Evolutionary conservation across 2,888 invertebrate genomes (phyloP), one percentile per base, ranked within the genome.

Genomic region (Scrobipalpa atriplicella): DNA sequence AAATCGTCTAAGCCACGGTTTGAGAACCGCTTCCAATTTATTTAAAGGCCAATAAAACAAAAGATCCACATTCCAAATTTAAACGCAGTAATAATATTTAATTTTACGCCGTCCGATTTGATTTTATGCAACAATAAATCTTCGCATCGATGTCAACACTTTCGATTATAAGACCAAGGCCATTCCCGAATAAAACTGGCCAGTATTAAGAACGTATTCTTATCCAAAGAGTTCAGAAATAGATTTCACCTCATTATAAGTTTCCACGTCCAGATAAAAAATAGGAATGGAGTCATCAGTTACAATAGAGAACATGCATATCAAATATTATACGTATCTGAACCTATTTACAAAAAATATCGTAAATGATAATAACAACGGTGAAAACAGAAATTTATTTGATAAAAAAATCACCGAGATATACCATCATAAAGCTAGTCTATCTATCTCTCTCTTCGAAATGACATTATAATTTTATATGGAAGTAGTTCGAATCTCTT

Each of bases 81-180:
- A 83, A 84, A 84, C 80, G 78, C 77, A 80, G 78, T 78, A 81
- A 81, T 83, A 82, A 84, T 86, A 85, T 87, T 86, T 86, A 82
- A 85, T 87, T 87, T 86, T 83, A 84, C 84, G 80, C 81, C 81
- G 79, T 82, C 83, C 82, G 81, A 79, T 84, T 81, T 79, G 80
- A 82, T 66, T 68, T 82, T 82, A 82, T 83, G 82, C 79, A 84
- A 85, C 77, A 75, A 89, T 90, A 92, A 92, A 91, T 92, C 90
- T 86, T 71, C 67, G 70, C 76, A 71, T 72, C 70, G 79, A 76
- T 91, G 90, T 92, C 91, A 91, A 85, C 92, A 89, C 90, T 84
- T 91, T 90, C 91, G 86, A 90, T 91, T 91, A 90, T 85, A 81
- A 70, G 63, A 65, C 70, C 86, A 91, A 91, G 92, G 92, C 81